These are phyloP conservation scores for Bambusicola thoracicus DNA, from an alignment of 2,113 vertebrate species.

Conservation along the genomic window DNA sequence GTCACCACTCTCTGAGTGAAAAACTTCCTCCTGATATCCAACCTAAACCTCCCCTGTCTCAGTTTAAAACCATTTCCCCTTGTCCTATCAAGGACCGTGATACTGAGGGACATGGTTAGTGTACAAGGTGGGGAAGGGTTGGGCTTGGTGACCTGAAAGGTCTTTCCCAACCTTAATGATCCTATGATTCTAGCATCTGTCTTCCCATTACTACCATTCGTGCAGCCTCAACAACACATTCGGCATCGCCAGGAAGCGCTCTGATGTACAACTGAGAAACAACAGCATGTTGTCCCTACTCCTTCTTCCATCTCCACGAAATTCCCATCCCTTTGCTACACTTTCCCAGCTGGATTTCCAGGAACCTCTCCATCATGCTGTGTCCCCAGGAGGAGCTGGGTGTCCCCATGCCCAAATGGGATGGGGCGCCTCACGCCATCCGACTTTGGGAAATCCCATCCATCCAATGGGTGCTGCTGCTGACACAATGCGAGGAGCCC, in stretches of 20 bases:
- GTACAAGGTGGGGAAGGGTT: too few species aligned
- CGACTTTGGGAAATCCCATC: background rate
- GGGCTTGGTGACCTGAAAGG: too few species aligned
- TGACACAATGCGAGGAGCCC: slow-evolving; percentile 81
- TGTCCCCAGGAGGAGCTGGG: background rate
- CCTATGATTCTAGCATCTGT: too few species aligned
- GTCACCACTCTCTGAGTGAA: too few species aligned
- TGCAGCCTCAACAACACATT: background rate
- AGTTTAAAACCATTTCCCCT: too few species aligned
- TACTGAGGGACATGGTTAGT: too few species aligned
- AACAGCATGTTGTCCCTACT: background rate
- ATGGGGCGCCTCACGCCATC: background rate
- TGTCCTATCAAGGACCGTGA: too few species aligned
- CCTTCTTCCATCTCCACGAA: background rate
- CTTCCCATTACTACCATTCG: background rate
- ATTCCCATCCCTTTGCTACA: background rate
- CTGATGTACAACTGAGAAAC: background rate
- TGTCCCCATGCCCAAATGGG: background rate
- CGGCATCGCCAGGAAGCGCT: background rate
- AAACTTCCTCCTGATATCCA: too few species aligned
- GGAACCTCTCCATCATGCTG: background rate
- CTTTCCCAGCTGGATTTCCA: background rate
- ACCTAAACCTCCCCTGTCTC: too few species aligned
- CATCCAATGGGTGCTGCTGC: slow-evolving; percentile 24
- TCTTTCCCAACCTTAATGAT: too few species aligned